Base-by-base conservation (phyloP, 2,797 vertebrate species). In the Chrysocyon brachyurus region DNA sequence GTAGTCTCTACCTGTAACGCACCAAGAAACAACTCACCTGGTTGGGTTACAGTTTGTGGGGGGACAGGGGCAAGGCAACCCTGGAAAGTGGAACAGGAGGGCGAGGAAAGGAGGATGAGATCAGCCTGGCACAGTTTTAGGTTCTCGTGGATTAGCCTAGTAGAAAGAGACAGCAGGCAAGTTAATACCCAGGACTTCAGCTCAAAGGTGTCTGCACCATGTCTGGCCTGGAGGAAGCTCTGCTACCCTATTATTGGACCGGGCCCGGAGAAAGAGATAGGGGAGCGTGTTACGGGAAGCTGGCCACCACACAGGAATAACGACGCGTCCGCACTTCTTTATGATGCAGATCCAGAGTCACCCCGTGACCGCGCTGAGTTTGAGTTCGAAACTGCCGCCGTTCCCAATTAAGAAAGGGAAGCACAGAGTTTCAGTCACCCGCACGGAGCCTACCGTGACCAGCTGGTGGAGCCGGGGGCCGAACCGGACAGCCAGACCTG, bases 231-330 rank as follows among this genome's bases (percentile, higher is more conserved):
- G 15, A 28, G 24, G 63, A 28, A 49, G 59, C 40, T 26, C 33
- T 64, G 3, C 33, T 57, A 49, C 59, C 21, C 66, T 36, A 21
- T 11, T 15, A 46, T 9, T 12, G 4, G 3, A 56, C 24, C 21
- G 33, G 21, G 57, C 16, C 33, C 22, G 46, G 19, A 72, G 56
- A 81, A 63, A 72, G 85, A 15, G 77, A 15, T 17, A 26, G 0
- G 8, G 15, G 54, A 26, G 66, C 54, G 66, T 24, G 28, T 84
- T 75, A 4, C 0, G 57, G 24, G 31, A 52, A 59, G 49, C 16
- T n/a, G 19, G 22, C 1, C 21, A 15, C 28, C n/a, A 4, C 36
- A 17, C 52, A 52, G 24, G 59, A n/a, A 8, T 1, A 8, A 1
- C 40, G 40, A 7, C 40, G 1, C 8, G 40, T 46, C 40, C 7